Base-by-base conservation (phyloP, 2,888 invertebrate species). In the Eutolmus rufibarbis region DNA sequence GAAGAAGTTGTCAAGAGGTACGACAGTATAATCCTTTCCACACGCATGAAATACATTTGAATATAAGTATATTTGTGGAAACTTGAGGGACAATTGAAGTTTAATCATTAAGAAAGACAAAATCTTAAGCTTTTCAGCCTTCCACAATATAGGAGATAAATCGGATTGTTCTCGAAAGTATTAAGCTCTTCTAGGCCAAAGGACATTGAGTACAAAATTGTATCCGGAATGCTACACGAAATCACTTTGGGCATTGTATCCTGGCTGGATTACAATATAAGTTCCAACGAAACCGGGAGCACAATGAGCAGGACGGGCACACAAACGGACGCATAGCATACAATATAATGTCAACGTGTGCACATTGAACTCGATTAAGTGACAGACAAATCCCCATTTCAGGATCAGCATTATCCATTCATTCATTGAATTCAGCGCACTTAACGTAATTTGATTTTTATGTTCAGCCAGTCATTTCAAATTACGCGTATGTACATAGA, bases 371-470 rank as follows among this genome's bases (percentile, higher is more conserved):
- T 74, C 85, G 12, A 43, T 85, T 74, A 85, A 85, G 74, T 85
- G 85, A 85, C 85, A 85, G 85, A 37, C 74, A 85, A 85, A 85
- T 85, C 85, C 85, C 66, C 40, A 85, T 74, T 79, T 85, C 85
- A 31, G 74, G 85, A 74, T 74, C 85, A 85, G 66, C 85, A 87
- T 87, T 87, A 87, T 88, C 87, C 84, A 88, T 86, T 88, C 85
- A 88, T 84, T 88, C 88, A 88, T 86, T 88, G 87, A 87, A 86
- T 82, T 88, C 87, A 77, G 85, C 87, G 88, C 88, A 88, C 88
- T 88, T 88, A 87, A 86, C 87, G 74, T 87, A 88, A 88, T 88
- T 88, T 88, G 87, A 87, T 88, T 88, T 87, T 88, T 87, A 88
- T 88, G 88, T 88, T 87, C 84, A 87, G 84, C 74, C 85, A 85